Evolutionary conservation across 1,140 invertebrate genomes (phyloP), one percentile per base, ranked within the genome.

Genomic region (Pomacea maculata): DNA sequence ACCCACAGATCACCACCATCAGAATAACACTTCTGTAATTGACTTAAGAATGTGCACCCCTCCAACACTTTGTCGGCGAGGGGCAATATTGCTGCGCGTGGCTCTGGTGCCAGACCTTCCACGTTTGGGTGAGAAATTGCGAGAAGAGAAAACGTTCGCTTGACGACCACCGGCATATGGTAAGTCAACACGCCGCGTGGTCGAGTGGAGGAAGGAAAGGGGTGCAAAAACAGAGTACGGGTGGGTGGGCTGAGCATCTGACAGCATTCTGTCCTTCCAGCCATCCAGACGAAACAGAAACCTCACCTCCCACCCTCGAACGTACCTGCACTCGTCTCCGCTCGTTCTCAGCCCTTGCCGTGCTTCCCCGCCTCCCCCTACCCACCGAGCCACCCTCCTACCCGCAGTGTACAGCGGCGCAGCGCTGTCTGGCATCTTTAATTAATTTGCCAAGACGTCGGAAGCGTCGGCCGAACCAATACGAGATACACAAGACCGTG

Each of bases 371-470:
- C 25, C 25, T 25, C 71, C 71, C 71, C 52, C 29, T 73, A 12
- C n/a, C 68, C 57, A 9, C 72, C 34, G 34, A 2, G 34, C 34
- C 54, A 57, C 74, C 54, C n/a, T 55, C 29, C 52, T 57, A 57
- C 45, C 45, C 72, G 17, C 21, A 25, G n/a, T 29, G 54, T 64
- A 12, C 54, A 75, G 70, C 34, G 61, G 72, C 71, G 52, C 63
- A 72, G 70, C 77, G 70, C 61, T 70, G 70, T 78, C 75, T 80
- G 78, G 52, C 70, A 74, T 80, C 73, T 73, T 12, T 34, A 63
- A 55, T 52, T 14, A 57, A 57, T 64, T 29, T 64, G 54, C 21
- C 57, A 70, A 25, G n/a, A 34, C 67, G 29, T 21, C 57, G 57
- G 57, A 61, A 61, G 15, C 15, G 57, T 61, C 11, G 57, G 15